These are phyloP conservation scores for Drosophila greeni DNA, from an alignment of 2,888 invertebrate species.

Conservation along the genomic window DNA sequence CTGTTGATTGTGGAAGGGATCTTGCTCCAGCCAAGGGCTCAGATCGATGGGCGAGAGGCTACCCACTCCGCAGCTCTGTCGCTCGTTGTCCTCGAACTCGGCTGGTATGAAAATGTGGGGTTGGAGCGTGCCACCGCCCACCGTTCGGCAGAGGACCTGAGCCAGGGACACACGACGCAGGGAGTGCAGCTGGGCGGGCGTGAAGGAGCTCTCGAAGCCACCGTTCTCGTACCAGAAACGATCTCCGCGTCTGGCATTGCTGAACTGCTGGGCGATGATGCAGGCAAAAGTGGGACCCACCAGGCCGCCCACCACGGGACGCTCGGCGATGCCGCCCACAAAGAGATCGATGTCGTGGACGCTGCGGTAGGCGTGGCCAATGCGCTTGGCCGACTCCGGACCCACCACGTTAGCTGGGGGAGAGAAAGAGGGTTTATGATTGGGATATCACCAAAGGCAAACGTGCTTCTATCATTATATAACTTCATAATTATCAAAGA, in stretches of 20 bases:
- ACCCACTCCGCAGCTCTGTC: constrained; percentile 74
- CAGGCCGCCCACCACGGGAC: constrained; percentile 85
- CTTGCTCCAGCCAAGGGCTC: constrained; percentile 77
- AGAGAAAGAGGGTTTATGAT: background rate
- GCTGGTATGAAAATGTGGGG: constrained; percentile 78
- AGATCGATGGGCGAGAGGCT: constrained; percentile 75
- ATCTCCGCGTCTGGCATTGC: constrained; percentile 87
- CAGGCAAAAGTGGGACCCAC: constrained; percentile 94
- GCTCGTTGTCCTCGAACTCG: constrained; percentile 74
- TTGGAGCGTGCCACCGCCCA: constrained; percentile 78
- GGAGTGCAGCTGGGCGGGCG: constrained; percentile 86
- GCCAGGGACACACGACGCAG: constrained; percentile 85
- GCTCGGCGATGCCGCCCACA: constrained; percentile 88
- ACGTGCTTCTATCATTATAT: constrained; percentile 1
- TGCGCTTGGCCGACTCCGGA: constrained; percentile 82
- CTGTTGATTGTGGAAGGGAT: constrained; percentile 68
- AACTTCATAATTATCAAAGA: background rate
- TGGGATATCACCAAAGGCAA: background rate
- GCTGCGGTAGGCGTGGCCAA: constrained; percentile 83
- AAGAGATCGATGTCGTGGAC: constrained; percentile 92
- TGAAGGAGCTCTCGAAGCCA: constrained; percentile 86
- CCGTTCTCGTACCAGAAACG: constrained; percentile 92
- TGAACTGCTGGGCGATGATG: constrained; percentile 91
- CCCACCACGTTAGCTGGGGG: constrained; percentile 82
- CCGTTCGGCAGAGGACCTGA: constrained; percentile 81